Conservation (phyloP, 2,888 invertebrate species). For the Empis livida region DNA sequence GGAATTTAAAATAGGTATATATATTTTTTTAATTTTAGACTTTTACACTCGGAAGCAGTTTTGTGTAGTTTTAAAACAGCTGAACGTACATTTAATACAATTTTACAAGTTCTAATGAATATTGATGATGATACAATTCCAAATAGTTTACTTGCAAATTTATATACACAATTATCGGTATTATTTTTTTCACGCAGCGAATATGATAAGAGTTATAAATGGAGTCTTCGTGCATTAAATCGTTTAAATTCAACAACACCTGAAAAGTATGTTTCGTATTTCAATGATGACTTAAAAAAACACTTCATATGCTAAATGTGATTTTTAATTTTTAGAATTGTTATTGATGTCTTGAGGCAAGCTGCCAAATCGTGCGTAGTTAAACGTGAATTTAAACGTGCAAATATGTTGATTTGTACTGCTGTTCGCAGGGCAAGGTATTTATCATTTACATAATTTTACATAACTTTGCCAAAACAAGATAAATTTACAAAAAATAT, state of each 20-base stretch:
- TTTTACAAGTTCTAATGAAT: conserved; percentile 40
- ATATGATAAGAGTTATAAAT: conserved; percentile 67
- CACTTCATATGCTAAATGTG: too few species aligned
- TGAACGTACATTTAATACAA: conserved; percentile 51
- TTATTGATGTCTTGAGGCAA: conserved; percentile 71
- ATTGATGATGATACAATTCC: conserved; percentile 36
- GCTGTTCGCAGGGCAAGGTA: conserved; percentile 48
- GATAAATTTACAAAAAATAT: neutral
- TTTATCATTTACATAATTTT: conserved; percentile 11
- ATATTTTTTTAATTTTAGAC: conserved; percentile 39
- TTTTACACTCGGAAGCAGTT: conserved; percentile 70
- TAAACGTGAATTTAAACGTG: conserved; percentile 70
- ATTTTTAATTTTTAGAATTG: conserved; percentile 43
- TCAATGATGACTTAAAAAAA: neutral
- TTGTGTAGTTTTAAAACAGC: conserved; percentile 72
- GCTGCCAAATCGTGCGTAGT: conserved; percentile 83
- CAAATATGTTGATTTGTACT: conserved; percentile 69
- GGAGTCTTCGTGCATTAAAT: conserved; percentile 63
- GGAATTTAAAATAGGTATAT: neutral
- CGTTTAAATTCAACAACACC: conserved; percentile 51
- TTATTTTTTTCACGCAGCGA: conserved; percentile 75
- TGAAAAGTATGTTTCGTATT: conserved; percentile 40
- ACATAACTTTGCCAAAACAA: conserved; percentile 4
- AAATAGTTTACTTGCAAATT: conserved; percentile 45
- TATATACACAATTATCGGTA: conserved; percentile 72